phyloP scores from a whole-genome alignment of 2,888 invertebrate genomes.

The Halocaridina rubra region DNA sequence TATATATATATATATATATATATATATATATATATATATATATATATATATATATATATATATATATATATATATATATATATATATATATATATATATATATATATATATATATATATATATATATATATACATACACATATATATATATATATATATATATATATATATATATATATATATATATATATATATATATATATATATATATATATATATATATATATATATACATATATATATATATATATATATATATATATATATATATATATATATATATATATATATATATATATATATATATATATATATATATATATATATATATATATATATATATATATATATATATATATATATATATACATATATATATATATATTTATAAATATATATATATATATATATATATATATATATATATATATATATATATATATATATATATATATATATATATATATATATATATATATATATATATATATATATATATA shows the following conservation, averaged over 20 bases:
- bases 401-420: slow-evolving; percentile 16
- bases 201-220: not conserved
- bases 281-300: slow-evolving; percentile 6
- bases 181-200: slow-evolving; percentile 10
- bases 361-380: slow-evolving; percentile 22
- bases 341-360: slow-evolving; percentile 41
- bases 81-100: slow-evolving; percentile 2
- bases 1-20: slow-evolving; percentile 50
- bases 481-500: slow-evolving; percentile 4
- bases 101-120: slow-evolving; percentile 21
- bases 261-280: slow-evolving; percentile 8
- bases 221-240: slow-evolving; percentile 8
- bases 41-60: slow-evolving; percentile 64
- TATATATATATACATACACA: slow-evolving; percentile 23
- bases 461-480: slow-evolving; percentile 16
- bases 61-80: slow-evolving; percentile 51
- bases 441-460: slow-evolving; percentile 51
- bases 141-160: slow-evolving; percentile 31
- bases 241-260: slow-evolving; percentile 8
- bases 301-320: slow-evolving; percentile 30
- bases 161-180: slow-evolving; percentile 31
- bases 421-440: slow-evolving; percentile 37
- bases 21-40: slow-evolving; percentile 60
- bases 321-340: slow-evolving; percentile 39
- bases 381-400: slow-evolving; percentile 9